Conservation (phyloP, 1,140 invertebrate genomes). For the Gryon sp. region DNA sequence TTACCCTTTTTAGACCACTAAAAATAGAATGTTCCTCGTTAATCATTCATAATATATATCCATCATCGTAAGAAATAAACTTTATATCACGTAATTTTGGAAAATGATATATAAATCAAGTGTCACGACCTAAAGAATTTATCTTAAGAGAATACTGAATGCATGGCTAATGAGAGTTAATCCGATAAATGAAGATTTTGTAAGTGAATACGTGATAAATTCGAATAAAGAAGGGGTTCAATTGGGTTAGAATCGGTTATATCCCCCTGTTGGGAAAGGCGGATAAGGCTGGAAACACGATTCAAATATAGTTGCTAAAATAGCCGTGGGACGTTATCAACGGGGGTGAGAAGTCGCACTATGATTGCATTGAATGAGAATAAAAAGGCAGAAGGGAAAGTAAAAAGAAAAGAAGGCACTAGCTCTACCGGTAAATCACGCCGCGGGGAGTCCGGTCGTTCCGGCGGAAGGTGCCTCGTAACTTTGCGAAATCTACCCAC, state of each 20-base stretch:
- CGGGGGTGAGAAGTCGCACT: slow-evolving; percentile 59
- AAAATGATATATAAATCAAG: slow-evolving; percentile 9
- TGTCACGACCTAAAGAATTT: not conserved
- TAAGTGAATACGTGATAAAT: slow-evolving; percentile 31
- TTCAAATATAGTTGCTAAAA: slow-evolving; percentile 49
- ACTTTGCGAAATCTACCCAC: slow-evolving; percentile 63
- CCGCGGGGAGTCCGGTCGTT: slow-evolving; percentile 60
- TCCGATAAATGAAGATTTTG: slow-evolving; percentile 43
- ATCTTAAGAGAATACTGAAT: slow-evolving; percentile 3
- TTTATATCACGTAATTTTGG: not conserved
- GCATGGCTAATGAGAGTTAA: slow-evolving; percentile 45
- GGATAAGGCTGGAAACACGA: slow-evolving; percentile 26
- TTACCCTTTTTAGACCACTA: too few relatives aligned
- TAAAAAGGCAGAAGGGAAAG: slow-evolving; percentile 61
- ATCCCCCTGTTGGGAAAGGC: slow-evolving; percentile 37
- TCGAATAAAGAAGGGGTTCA: slow-evolving; percentile 48
- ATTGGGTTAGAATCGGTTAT: slow-evolving; percentile 52
- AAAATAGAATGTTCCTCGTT: too few relatives aligned
- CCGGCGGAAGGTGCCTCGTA: slow-evolving; percentile 64
- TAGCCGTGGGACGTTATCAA: slow-evolving; percentile 58
- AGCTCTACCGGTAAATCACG: slow-evolving; percentile 63
- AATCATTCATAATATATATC: too few relatives aligned
- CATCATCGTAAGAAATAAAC: too few relatives aligned
- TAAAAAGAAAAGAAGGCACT: slow-evolving; percentile 61
- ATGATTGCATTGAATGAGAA: slow-evolving; percentile 65